Conservation (phyloP, 92 coral and sea anemone genomes). For the Bergia puertoricense region DNA sequence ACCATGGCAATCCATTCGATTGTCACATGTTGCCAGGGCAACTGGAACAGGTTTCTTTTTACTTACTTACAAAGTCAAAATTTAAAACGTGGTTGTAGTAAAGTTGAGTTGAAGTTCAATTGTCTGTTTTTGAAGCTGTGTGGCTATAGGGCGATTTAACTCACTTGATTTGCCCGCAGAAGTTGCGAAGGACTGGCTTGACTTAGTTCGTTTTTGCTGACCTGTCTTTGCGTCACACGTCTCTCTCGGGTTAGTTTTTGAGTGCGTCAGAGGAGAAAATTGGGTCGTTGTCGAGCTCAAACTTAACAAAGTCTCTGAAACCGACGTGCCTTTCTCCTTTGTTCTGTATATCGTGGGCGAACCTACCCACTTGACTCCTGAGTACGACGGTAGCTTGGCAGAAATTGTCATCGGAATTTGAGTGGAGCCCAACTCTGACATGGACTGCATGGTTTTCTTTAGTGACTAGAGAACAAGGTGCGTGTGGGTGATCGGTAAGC, state of each 20-base stretch:
- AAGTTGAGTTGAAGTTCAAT: too few relatives aligned
- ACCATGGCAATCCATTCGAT: background rate
- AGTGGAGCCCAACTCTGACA: slow-evolving; percentile 61
- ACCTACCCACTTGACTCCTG: slow-evolving; percentile 68
- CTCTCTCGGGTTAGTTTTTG: slow-evolving; percentile 20
- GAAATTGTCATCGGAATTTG: slow-evolving; percentile 30
- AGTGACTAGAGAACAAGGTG: too few relatives aligned
- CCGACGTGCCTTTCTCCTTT: slow-evolving; percentile 24
- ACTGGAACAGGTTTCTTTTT: too few relatives aligned
- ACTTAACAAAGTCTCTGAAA: slow-evolving; percentile 54
- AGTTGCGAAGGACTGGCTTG: slow-evolving; percentile 38
- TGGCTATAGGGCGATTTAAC: background rate
- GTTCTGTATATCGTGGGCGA: slow-evolving; percentile 54
- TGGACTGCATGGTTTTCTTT: slow-evolving; percentile 4
- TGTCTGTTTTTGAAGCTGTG: background rate
- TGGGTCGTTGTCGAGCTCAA: slow-evolving; percentile 68
- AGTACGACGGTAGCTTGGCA: slow-evolving; percentile 64
- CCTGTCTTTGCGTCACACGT: background rate
- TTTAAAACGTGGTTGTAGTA: too few relatives aligned
- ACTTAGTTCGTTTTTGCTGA: background rate
- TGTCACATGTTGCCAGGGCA: too few relatives aligned
- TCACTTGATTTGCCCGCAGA: background rate
- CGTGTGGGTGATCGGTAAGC: too few relatives aligned
- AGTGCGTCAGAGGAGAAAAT: slow-evolving; percentile 66
- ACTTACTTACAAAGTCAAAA: too few relatives aligned